phyloP scores from a whole-genome alignment of 2,113 vertebrate species.

The Zosterops pallidus region DNA sequence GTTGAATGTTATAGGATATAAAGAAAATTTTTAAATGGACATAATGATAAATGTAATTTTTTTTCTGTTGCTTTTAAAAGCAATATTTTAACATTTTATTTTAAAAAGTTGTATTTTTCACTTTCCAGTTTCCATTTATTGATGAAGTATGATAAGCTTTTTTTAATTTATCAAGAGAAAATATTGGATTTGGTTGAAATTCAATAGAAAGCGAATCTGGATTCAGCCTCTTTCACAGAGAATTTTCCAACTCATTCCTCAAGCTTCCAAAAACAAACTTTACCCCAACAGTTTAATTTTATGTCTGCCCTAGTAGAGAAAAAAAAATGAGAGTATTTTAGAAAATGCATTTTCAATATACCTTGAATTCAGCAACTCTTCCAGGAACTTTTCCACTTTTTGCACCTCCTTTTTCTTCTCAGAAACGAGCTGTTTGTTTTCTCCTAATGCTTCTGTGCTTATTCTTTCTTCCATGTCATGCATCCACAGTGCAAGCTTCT shows the following conservation, averaged over 20 bases:
- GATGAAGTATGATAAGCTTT: neutral
- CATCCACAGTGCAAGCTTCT: conserved; percentile 84
- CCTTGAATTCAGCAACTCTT: conserved; percentile 86
- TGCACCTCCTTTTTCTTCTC: conserved; percentile 87
- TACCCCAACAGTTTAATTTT: neutral
- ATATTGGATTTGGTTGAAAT: neutral
- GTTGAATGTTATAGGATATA: neutral
- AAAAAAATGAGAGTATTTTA: neutral
- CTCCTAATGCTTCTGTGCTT: conserved; percentile 79
- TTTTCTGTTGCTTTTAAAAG: neutral
- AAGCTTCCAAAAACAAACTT: neutral
- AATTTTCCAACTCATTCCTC: neutral
- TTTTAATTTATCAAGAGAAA: neutral
- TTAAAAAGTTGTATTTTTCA: neutral
- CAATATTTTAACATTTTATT: neutral
- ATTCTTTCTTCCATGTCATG: conserved; percentile 85
- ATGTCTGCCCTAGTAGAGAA: neutral
- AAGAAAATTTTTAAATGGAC: neutral
- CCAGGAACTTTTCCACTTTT: conserved; percentile 86
- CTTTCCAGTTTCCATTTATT: neutral
- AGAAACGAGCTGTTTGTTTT: conserved; percentile 78
- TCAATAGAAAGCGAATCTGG: neutral
- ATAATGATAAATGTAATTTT: neutral
- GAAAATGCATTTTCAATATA: conserved; percentile 47
- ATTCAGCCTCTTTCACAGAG: neutral